Conservation (phyloP, 2,888 invertebrate species). For the Cheilosia variabilis region DNA sequence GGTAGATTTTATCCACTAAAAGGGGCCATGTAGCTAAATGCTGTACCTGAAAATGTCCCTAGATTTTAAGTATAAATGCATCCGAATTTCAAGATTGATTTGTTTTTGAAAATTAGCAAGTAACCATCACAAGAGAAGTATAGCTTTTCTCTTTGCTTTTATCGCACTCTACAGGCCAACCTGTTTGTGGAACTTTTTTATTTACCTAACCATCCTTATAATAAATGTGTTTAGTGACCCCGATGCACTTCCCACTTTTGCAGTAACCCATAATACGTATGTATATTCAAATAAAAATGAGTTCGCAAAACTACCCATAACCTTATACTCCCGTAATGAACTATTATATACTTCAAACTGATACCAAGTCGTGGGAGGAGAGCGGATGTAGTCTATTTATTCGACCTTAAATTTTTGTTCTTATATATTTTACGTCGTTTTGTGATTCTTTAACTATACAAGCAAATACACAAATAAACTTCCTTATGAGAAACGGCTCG, state of each 20-base stretch:
- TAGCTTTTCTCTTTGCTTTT: no score
- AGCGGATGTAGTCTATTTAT: constrained; percentile 74
- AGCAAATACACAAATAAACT: constrained; percentile 5
- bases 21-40: no score
- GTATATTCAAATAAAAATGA: neutral
- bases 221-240: neutral
- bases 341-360: constrained; percentile 44
- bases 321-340: constrained; percentile 4
- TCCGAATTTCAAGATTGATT: no score
- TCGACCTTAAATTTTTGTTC: constrained; percentile 61
- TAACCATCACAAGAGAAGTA: no score
- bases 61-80: no score
- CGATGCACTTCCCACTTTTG: neutral
- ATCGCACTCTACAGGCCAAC: no score
- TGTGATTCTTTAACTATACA: constrained; percentile 14
- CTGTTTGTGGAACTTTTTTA: no score
- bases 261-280: constrained; percentile 14
- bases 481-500: constrained; percentile 16
- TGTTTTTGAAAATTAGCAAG: no score
- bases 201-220: neutral
- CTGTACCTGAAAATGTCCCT: no score
- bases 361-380: constrained; percentile 59
- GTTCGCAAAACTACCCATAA: neutral
- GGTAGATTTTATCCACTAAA: no score
- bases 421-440: constrained; percentile 12